These are phyloP conservation scores for Pantherophis alleghaniensis DNA, from an alignment of 2,797 vertebrate species.

Conservation along the genomic window DNA sequence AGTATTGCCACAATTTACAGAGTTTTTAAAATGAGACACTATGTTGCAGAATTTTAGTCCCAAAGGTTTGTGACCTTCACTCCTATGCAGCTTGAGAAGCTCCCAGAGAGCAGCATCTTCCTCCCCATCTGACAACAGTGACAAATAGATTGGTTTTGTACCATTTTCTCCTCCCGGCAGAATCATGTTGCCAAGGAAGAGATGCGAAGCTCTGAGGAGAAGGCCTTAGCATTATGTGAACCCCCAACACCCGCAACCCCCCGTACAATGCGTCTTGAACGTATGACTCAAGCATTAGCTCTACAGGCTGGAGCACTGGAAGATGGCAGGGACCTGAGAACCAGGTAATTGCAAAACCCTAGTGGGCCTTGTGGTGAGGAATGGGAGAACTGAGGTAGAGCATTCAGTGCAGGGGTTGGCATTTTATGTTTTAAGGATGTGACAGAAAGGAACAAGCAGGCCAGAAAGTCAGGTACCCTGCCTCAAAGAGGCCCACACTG, in stretches of 20 bases:
- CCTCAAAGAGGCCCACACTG: background rate
- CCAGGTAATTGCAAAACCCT: constrained; percentile 54
- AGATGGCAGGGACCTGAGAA: constrained; percentile 81
- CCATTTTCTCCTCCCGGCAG: constrained; percentile 56
- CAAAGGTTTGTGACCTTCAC: background rate
- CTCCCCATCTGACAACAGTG: background rate
- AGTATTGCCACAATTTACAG: background rate
- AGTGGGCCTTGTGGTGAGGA: background rate
- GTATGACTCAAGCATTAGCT: constrained; percentile 87
- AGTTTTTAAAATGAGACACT: background rate
- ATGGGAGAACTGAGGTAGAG: background rate
- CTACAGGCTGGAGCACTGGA: constrained; percentile 77
- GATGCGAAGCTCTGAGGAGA: constrained; percentile 67
- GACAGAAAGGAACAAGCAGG: background rate
- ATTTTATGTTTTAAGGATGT: background rate
- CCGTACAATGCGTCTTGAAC: constrained; percentile 83
- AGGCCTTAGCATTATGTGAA: constrained; percentile 82
- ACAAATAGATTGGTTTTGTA: background rate
- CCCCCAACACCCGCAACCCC: constrained; percentile 85
- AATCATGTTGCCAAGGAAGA: constrained; percentile 84
- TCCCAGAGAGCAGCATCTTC: background rate
- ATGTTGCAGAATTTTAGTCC: background rate
- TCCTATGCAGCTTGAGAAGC: background rate
- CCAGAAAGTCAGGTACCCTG: background rate
- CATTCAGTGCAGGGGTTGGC: background rate